These are phyloP conservation scores for Abrostola triplasia DNA, from an alignment of 2,888 invertebrate species.

Conservation along the genomic window DNA sequence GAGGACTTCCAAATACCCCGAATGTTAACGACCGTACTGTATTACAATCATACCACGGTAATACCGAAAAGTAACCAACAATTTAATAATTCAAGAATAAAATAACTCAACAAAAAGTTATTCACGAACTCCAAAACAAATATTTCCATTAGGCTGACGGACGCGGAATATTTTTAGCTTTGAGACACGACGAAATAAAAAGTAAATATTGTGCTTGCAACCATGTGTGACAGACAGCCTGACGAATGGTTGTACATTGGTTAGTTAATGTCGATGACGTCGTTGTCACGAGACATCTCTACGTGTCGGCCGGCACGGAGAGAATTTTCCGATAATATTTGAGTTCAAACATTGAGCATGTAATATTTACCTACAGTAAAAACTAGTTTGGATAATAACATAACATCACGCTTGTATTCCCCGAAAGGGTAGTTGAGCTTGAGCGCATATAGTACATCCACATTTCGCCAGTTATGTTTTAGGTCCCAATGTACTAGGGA, in stretches of 20 bases:
- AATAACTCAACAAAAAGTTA: neutral
- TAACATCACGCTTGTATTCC: too few relatives aligned
- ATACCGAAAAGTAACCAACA: neutral
- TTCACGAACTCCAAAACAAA: slow-evolving; percentile 22
- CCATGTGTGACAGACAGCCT: slow-evolving; percentile 58
- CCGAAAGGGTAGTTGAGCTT: too few relatives aligned
- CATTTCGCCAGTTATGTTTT: too few relatives aligned
- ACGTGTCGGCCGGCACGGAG: slow-evolving; percentile 27
- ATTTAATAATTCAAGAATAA: neutral
- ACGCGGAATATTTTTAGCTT: slow-evolving; percentile 26
- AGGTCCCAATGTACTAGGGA: too few relatives aligned
- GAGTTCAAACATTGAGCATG: slow-evolving; percentile 8
- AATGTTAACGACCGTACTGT: neutral
- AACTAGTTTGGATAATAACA: slow-evolving; percentile 3
- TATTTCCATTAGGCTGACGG: slow-evolving; percentile 34
- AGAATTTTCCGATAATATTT: slow-evolving; percentile 32
- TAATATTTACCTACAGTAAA: slow-evolving; percentile 11
- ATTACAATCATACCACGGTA: neutral
- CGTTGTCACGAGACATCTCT: slow-evolving; percentile 54
- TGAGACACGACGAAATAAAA: slow-evolving; percentile 18
- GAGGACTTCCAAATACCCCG: slow-evolving; percentile 12
- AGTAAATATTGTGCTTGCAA: slow-evolving; percentile 32
- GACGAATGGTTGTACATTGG: slow-evolving; percentile 55
- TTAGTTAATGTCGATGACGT: slow-evolving; percentile 51
- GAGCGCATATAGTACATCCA: too few relatives aligned